Conservation (phyloP, 1,140 invertebrate species). For the Phortica variegata region DNA sequence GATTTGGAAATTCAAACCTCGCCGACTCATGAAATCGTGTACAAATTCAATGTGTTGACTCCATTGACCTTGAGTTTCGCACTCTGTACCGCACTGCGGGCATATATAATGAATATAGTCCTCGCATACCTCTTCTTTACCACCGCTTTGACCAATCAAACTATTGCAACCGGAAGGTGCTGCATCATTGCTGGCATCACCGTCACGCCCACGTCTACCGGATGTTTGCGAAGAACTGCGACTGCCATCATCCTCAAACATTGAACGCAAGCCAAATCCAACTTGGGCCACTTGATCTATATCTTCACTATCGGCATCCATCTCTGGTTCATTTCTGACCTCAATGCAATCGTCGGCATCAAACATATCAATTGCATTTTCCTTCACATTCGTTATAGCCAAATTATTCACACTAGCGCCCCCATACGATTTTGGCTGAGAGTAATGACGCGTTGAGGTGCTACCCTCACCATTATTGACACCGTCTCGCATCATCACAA, state of each 20-base stretch:
- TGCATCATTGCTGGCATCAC: neutral
- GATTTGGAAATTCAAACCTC: conserved; percentile 39
- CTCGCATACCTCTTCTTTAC: conserved; percentile 29
- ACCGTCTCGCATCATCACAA: conserved; percentile 37
- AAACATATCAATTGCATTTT: conserved; percentile 14
- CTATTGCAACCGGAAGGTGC: neutral
- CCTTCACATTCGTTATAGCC: conserved; percentile 7
- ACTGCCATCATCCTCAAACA: conserved; percentile 18
- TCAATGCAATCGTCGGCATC: conserved; percentile 28
- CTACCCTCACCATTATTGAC: conserved; percentile 23
- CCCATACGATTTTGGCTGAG: conserved; percentile 35
- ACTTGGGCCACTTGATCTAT: neutral
- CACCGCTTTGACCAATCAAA: neutral
- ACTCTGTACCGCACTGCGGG: conserved; percentile 42
- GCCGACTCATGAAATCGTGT: conserved; percentile 40
- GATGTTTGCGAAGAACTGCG: conserved; percentile 8
- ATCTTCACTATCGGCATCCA: conserved; percentile 4
- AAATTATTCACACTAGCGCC: conserved; percentile 2
- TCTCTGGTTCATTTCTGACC: conserved; percentile 32
- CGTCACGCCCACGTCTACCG: conserved; percentile 6
- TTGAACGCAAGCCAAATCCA: neutral
- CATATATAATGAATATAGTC: conserved; percentile 50
- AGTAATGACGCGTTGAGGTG: conserved; percentile 7
- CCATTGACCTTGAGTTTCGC: conserved; percentile 39
- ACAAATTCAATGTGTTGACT: conserved; percentile 46